Base-by-base conservation (phyloP, 2,797 vertebrate species). In the Rhynchonycteris naso region DNA sequence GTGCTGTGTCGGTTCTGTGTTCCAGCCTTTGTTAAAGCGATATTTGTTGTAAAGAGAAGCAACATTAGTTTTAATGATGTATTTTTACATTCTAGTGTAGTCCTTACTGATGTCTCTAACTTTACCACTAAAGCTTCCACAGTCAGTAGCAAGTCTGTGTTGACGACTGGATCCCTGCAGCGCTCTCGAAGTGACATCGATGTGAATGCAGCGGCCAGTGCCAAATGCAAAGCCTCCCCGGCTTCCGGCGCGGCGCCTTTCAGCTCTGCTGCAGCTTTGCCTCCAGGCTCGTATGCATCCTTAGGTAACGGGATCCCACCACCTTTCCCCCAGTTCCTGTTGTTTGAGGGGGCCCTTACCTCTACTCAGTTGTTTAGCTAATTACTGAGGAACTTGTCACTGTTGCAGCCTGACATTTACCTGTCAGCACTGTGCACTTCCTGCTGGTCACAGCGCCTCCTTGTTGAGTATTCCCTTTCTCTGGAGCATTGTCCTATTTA, bases 161-260 rank as follows among this genome's bases (percentile, higher is more conserved):
- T 99, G 28, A 98, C 99, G 0, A 98, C 99, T 0, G 99, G 99
- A 82, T 99, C 99, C 81, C 99, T 99, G 72, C 99, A 99, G 97
- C 99, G 99, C 19, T 99, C 99, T 96, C 99, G 99, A 66, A 99
- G 99, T 22, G 99, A 99, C 97, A 98, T 99, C 10, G 99, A 99
- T 0, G 99, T 99, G 78, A 99, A 99, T 5, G 99, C 99, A 18
- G 99, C 99, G 69, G 99, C 99, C 98, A 99, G 97, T 96, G 99
- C 99, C 98, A 99, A 99, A 98, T 99, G 99, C 21, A 99, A 99
- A 96, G 99, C 99, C 97, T 98, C 99, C 87, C 98, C 99, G 1
- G 98, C 99, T 21, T 98, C 99, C 14, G 95, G 98, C 26, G 97
- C 99, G 1, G 98, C 99, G 0, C 99, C 99, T 11, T 99, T 99